Evolutionary conservation across 2,113 vertebrate species (phyloP).

Genomic region (Chloropsis cyanopogon): DNA sequence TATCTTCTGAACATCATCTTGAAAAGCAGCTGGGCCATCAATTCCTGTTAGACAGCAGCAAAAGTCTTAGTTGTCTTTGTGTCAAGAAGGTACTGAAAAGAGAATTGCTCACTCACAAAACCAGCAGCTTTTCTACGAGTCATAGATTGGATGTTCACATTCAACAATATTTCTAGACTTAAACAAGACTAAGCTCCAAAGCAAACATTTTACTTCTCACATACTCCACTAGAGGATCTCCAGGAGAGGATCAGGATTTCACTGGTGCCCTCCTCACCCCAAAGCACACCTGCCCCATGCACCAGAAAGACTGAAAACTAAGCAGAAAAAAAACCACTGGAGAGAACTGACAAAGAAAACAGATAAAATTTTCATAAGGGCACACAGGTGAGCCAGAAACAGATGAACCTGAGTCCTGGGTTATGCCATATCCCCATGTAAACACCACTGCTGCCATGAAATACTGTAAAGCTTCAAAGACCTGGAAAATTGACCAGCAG

Average conservation of each 20-base stretch:
- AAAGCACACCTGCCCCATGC: neutral
- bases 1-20: conserved; percentile 82
- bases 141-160: neutral
- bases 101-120: neutral
- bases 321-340: neutral
- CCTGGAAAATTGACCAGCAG: neutral
- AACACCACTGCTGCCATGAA: neutral
- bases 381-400: neutral
- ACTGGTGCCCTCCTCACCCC: neutral
- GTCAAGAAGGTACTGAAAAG: neutral
- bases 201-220: neutral
- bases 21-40: conserved; percentile 84
- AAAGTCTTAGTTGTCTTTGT: neutral
- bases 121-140: neutral
- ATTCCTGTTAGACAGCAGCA: conserved; percentile 78
- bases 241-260: neutral
- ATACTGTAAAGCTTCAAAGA: neutral
- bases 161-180: neutral
- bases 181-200: neutral
- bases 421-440: neutral
- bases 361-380: neutral
- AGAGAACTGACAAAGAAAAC: neutral
- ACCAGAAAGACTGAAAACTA: neutral
- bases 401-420: neutral
- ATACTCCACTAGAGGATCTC: neutral